Percentiles rank a stretch among this genome's conserved stretches.
phyloP scores from a whole-genome alignment of 2,113 vertebrate species.

The Etia nguti region DNA sequence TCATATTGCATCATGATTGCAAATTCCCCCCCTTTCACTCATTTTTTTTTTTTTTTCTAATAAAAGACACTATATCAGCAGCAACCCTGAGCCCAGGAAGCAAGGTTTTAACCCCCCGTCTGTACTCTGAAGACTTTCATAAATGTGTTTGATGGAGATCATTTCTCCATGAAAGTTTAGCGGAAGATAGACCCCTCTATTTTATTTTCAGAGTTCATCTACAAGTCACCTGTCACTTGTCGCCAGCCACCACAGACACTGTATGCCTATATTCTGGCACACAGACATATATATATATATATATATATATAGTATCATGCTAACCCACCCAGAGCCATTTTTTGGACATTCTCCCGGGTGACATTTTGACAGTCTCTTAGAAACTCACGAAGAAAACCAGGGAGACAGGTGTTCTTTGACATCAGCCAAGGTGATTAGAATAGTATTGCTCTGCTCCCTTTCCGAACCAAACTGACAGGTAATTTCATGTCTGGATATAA shows the following conservation, averaged over 20 bases:
- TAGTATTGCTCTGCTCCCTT: conserved; percentile 24
- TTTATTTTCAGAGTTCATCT: background rate
- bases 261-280: background rate
- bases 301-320: background rate
- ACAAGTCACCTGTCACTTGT: background rate
- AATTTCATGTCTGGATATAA: conserved; percentile 46
- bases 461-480: conserved; percentile 51
- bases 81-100: background rate
- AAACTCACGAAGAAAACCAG: background rate
- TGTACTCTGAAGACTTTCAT: background rate
- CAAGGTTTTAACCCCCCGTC: background rate
- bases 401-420: conserved; percentile 10
- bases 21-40: background rate
- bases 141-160: background rate
- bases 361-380: conserved; percentile 21
- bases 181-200: background rate
- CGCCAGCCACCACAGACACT: background rate
- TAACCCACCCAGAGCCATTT: background rate
- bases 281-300: background rate
- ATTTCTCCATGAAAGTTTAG: background rate
- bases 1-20: conserved; percentile 7
- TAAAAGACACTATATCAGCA: background rate
- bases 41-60: background rate
- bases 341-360: background rate
- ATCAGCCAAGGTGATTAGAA: conserved; percentile 41